Percentiles rank a stretch among this genome's conserved stretches.
These are phyloP conservation scores for Platorchestia sp. DNA, from an alignment of 1,140 invertebrate genomes.

Conservation along the genomic window DNA sequence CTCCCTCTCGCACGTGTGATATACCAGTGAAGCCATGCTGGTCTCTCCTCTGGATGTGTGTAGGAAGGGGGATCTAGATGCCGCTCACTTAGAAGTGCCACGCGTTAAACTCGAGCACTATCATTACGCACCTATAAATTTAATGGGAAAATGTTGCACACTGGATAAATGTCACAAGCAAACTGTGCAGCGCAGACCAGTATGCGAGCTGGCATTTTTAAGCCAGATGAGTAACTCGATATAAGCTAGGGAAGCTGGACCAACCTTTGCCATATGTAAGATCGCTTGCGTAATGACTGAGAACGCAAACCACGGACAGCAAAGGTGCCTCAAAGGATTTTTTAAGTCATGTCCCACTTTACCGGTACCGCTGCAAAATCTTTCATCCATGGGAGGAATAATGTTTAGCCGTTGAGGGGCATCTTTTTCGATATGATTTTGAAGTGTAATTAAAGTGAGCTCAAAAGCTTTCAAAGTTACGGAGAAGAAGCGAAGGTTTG, in stretches of 20 bases:
- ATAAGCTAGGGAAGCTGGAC: constrained; percentile 8
- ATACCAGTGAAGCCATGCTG: not conserved
- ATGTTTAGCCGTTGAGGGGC: not conserved
- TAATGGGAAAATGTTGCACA: constrained; percentile 52
- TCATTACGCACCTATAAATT: constrained; percentile 55
- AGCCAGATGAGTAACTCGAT: constrained; percentile 48
- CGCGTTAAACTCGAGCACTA: constrained; percentile 43
- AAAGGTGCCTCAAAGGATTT: not conserved
- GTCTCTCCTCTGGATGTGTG: constrained; percentile 17
- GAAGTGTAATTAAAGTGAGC: not conserved
- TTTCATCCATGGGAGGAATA: not conserved
- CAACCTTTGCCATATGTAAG: constrained; percentile 46
- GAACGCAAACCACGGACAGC: not conserved
- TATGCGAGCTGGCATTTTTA: constrained; percentile 47
- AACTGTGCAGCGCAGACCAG: constrained; percentile 1
- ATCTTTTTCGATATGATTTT: constrained; percentile 14
- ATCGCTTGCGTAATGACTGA: constrained; percentile 30
- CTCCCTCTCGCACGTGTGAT: constrained; percentile 37
- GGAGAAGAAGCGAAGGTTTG: not conserved
- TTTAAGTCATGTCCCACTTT: constrained; percentile 12
- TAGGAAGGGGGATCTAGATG: constrained; percentile 49
- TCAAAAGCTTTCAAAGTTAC: not conserved
- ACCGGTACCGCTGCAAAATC: not conserved
- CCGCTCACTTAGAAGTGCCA: constrained; percentile 49
- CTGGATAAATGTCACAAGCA: constrained; percentile 53